A percentile compares a stretch with the other conserved stretches of the same genome.
These are phyloP conservation scores for Cydia amplana DNA, from an alignment of 1,140 invertebrate species.

Conservation along the genomic window DNA sequence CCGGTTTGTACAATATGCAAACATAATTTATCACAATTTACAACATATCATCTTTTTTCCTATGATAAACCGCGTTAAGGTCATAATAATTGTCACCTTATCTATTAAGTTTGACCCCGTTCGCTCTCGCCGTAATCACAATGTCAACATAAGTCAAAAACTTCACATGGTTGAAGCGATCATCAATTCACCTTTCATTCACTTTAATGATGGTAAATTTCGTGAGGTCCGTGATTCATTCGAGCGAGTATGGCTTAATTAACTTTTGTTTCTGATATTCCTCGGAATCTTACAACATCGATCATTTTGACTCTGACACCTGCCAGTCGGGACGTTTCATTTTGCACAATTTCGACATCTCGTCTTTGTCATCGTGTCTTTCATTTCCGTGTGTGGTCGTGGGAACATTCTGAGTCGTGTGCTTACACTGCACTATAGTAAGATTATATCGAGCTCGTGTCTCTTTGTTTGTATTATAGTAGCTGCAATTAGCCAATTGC, in stretches of 20 bases:
- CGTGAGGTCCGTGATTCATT: constrained; percentile 15
- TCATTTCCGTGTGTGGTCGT: constrained; percentile 23
- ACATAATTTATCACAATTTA: background rate
- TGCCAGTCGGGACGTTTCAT: constrained; percentile 14
- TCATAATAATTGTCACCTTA: constrained; percentile 7
- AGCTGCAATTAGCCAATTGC: background rate
- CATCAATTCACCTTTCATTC: constrained; percentile 29
- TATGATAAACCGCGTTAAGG: background rate
- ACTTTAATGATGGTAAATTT: constrained; percentile 28
- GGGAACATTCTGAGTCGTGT: constrained; percentile 15
- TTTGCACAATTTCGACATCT: constrained; percentile 31
- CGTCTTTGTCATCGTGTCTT: constrained; percentile 17
- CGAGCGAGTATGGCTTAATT: background rate
- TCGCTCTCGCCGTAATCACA: constrained; percentile 6
- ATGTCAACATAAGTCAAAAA: constrained; percentile 26
- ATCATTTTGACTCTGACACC: constrained; percentile 25
- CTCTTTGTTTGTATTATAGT: constrained; percentile 18
- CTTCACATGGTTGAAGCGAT: constrained; percentile 8
- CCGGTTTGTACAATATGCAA: background rate
- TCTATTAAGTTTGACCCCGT: constrained; percentile 8
- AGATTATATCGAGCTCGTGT: constrained; percentile 17
- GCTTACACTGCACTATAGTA: background rate
- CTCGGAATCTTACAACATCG: background rate
- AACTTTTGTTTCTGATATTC: constrained; percentile 27
- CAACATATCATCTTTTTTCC: background rate